Base-by-base conservation (phyloP, 2,888 invertebrate species). In the Axea sp. region DNA sequence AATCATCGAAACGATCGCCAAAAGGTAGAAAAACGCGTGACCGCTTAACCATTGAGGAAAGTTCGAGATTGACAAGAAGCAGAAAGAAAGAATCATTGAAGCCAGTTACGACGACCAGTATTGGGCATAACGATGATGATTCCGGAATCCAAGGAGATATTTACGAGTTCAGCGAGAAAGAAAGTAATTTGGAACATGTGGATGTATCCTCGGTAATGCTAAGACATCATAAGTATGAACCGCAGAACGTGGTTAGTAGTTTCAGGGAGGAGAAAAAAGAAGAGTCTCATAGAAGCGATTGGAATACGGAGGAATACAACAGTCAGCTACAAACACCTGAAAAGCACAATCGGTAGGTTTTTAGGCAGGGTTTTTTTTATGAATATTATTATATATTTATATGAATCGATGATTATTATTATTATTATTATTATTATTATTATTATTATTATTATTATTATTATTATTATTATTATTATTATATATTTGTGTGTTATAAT, bases 101-200 rank as follows among this genome's bases (percentile, higher is more conserved):
- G 57, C 41, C 57, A 2, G 62, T 74, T 6, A 69, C 78, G 2
- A 55, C 79, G 0, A 57, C 79, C 1, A 80, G 81, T n/a, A 82
- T 85, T 22, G 84, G 83, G 0, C 83, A 80, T n/a, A 85, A 82
- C 3, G 87, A 87, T 19, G 87, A 87, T 12, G 87, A 87, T 76
- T 87, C 87, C 0, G 87, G 87, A 0, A 87, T 87, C 64, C 87
- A 87, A 67, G 87, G 87, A 8, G 91, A 91, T 81, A 88, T 91
- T 64, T 91, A 90, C 74, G 90, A 90, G 76, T 90, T 90, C 78
- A 88, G 87, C 73, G 90, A 90, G 69, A 86, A 86, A 43, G 89
- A 89, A 31, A 86, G 86, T 60, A 87, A 84, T 35, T 47, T 86
- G 51, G 86, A 84, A 35, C 82, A 84, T 37, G 74, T 86, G 30